These are phyloP conservation scores for Anagyrus pseudococci DNA, from an alignment of 2,888 invertebrate genomes.

Conservation along the genomic window DNA sequence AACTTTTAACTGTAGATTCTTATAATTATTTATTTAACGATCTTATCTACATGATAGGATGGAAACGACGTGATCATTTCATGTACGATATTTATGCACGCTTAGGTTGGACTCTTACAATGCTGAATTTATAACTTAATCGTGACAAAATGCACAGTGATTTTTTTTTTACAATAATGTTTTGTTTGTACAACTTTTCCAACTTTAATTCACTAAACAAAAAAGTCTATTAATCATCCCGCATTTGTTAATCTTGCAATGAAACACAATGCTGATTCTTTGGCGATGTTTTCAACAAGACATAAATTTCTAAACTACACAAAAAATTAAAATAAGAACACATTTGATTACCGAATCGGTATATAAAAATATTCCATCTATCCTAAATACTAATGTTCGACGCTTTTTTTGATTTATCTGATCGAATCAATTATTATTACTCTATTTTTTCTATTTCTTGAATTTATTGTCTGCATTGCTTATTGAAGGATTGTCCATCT, in stretches of 20 bases:
- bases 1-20: slow-evolving; percentile 11
- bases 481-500: slow-evolving; percentile 54
- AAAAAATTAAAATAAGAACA: slow-evolving; percentile 35
- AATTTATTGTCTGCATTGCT: slow-evolving; percentile 60
- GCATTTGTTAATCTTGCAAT: slow-evolving; percentile 6
- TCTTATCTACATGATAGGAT: slow-evolving; percentile 25
- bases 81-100: slow-evolving; percentile 16
- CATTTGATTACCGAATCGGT: slow-evolving; percentile 45
- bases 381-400: slow-evolving; percentile 42
- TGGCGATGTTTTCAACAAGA: slow-evolving; percentile 15
- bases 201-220: slow-evolving; percentile 17
- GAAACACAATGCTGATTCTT: slow-evolving; percentile 21
- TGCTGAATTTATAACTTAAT: slow-evolving; percentile 18
- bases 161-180: slow-evolving; percentile 16
- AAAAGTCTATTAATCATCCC: slow-evolving; percentile 20
- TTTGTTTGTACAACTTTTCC: not conserved
- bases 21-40: slow-evolving; percentile 34
- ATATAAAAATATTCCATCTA: slow-evolving; percentile 60
- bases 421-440: slow-evolving; percentile 41
- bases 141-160: slow-evolving; percentile 11
- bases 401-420: slow-evolving; percentile 19
- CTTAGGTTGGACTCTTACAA: slow-evolving; percentile 18
- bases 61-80: slow-evolving; percentile 28
- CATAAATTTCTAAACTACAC: slow-evolving; percentile 15
- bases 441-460: slow-evolving; percentile 43